Base-by-base conservation (phyloP, 2,797 vertebrate species). In the Microcaecilia unicolor region DNA sequence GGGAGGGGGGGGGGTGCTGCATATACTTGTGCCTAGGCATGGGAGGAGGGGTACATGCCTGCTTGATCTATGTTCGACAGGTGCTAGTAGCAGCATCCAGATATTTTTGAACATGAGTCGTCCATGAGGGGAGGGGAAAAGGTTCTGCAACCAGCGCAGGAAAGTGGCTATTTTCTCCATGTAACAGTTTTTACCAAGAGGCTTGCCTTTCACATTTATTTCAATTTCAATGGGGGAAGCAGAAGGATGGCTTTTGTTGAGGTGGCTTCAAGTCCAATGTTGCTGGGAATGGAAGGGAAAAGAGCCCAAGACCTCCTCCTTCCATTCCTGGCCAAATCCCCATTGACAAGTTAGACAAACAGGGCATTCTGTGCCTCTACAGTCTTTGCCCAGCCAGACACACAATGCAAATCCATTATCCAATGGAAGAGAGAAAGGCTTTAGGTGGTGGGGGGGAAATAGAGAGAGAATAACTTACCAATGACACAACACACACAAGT, bases 321-420 rank as follows among this genome's bases (percentile, higher is more conserved):
- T 18, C 45, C 34, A 45, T 41, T 69, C 65, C 60, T 64, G 52
- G 34, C 23, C 44, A 27, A n/a, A 18, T 71, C 65, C 63, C 48
- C 43, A 33, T 73, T 80, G 79, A 82, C 81, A n/a, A n/a, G n/a
- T n/a, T n/a, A 78, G 74, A 81, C 70, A 84, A 75, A 79, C 83
- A 78, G 73, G 72, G 47, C 67, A 64, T 74, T 78, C 79, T 80
- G 67, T 83, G 74, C 68, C 52, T 55, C 62, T 71, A 58, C 64
- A 74, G 70, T 74, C 74, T 76, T 68, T 64, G 75, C 81, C 74
- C 73, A 73, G 73, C 74, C 34, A 58, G 61, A 70, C 58, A 58
- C 66, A 85, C 84, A 88, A 86, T 87, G 78, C 72, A n/a, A 61
- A 40, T 62, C 71, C 75, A 85, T 83, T 84, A 64, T 86, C 78